A percentile compares a stretch with the other conserved stretches of the same genome.
These are phyloP conservation scores for Paralichthys olivaceus DNA, from an alignment of 2,113 vertebrate genomes.

Conservation along the genomic window DNA sequence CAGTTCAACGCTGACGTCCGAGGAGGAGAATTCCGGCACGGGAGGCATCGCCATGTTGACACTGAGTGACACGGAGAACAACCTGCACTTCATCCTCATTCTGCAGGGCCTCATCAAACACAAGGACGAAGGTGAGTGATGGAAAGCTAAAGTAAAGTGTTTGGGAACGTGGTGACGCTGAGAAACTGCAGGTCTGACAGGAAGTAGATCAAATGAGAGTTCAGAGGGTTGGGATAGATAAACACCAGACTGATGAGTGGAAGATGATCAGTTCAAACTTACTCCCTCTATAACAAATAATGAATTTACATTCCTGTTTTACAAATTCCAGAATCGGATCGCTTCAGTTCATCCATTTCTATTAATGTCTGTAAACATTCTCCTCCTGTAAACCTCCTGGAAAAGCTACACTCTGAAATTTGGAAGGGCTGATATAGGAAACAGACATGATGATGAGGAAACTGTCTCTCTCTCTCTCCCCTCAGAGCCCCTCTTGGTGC, in stretches of 20 bases:
- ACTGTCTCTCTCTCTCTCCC: conserved; percentile 9
- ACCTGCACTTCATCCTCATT: conserved; percentile 95
- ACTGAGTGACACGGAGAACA: conserved; percentile 92
- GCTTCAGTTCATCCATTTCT: background rate
- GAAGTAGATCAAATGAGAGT: background rate
- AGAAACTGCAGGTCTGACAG: background rate
- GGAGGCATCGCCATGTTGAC: conserved; percentile 94
- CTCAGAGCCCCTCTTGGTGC: conserved; percentile 82
- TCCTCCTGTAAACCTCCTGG: no score
- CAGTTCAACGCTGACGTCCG: conserved; percentile 88
- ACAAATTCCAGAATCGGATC: background rate
- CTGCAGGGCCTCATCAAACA: conserved; percentile 88
- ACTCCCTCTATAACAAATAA: no score
- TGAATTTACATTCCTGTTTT: no score
- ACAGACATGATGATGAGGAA: background rate
- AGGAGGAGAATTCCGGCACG: conserved; percentile 81
- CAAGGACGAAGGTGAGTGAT: conserved; percentile 72
- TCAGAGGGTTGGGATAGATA: background rate
- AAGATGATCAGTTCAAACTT: background rate
- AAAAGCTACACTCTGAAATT: background rate
- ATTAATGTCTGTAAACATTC: background rate
- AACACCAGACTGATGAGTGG: background rate
- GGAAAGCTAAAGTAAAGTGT: background rate
- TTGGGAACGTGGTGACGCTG: background rate
- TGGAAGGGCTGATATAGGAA: background rate